Conservation (phyloP, 2,888 invertebrate species). For the Xylophagus ater region DNA sequence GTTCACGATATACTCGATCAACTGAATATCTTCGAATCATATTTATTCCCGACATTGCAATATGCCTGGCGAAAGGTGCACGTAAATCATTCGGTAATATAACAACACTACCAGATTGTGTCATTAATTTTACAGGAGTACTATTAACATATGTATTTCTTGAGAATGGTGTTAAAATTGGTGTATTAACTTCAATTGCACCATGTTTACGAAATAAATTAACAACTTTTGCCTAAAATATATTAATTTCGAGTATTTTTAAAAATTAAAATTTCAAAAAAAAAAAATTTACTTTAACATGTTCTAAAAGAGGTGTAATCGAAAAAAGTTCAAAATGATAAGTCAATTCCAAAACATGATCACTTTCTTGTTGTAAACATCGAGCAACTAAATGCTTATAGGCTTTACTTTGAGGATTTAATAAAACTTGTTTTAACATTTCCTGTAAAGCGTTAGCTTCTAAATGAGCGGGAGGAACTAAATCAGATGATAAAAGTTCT, state of each 20-base stretch:
- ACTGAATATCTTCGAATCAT: slow-evolving; percentile 75
- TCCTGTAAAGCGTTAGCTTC: slow-evolving; percentile 78
- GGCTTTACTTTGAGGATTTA: slow-evolving; percentile 66
- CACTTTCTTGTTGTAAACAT: slow-evolving; percentile 36
- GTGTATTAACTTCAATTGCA: slow-evolving; percentile 65
- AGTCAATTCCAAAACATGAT: slow-evolving; percentile 52
- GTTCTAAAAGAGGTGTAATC: slow-evolving; percentile 36
- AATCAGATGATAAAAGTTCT: slow-evolving; percentile 69
- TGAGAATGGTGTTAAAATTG: slow-evolving; percentile 67
- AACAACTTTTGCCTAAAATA: slow-evolving; percentile 31
- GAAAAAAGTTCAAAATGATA: slow-evolving; percentile 57
- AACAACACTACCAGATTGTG: slow-evolving; percentile 73
- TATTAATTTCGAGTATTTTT: neutral
- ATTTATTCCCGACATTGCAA: slow-evolving; percentile 67
- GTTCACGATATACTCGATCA: slow-evolving; percentile 76
- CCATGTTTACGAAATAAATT: slow-evolving; percentile 66
- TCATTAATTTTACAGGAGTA: slow-evolving; percentile 67
- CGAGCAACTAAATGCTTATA: slow-evolving; percentile 56
- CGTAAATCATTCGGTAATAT: slow-evolving; percentile 75
- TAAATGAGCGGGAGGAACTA: slow-evolving; percentile 75
- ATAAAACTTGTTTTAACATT: slow-evolving; percentile 67
- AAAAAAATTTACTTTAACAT: slow-evolving; percentile 28
- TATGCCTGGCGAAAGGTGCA: slow-evolving; percentile 68
- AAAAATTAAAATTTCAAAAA: slow-evolving; percentile 17
- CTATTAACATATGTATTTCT: slow-evolving; percentile 31